Evolutionary conservation across 2,113 vertebrate genomes (phyloP).

Genomic region (Natator depressus): DNA sequence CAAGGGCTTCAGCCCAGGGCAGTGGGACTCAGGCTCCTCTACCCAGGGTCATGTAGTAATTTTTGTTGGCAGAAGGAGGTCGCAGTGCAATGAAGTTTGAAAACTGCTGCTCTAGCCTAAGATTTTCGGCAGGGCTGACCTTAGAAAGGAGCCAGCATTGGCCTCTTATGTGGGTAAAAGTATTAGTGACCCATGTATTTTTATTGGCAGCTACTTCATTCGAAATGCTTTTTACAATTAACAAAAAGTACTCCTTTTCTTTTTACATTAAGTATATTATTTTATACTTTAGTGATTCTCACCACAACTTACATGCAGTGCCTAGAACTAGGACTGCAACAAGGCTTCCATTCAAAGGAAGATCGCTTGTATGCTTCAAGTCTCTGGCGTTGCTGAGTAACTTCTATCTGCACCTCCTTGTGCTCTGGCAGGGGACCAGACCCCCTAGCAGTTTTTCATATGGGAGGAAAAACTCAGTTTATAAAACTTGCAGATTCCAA

Average conservation of each 20-base stretch:
- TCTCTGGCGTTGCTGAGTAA: constrained; percentile 16
- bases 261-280: not conserved
- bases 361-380: constrained; percentile 1
- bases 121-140: not conserved
- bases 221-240: not conserved
- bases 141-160: not conserved
- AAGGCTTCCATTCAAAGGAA: not conserved
- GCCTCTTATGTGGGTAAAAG: not conserved
- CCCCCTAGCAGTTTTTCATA: constrained; percentile 61
- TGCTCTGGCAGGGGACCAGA: constrained; percentile 49
- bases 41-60: too few relatives aligned
- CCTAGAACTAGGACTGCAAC: constrained; percentile 1
- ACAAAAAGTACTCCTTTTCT: not conserved
- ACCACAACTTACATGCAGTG: constrained; percentile 4
- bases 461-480: constrained; percentile 70
- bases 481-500: constrained; percentile 55
- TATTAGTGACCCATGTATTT: not conserved
- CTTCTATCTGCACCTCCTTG: constrained; percentile 33
- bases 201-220: not conserved
- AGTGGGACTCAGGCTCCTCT: too few relatives aligned
- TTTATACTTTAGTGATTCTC: constrained; percentile 18
- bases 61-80: not conserved
- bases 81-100: not conserved
- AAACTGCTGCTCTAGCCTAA: not conserved
- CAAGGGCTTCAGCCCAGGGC: too few relatives aligned